Evolutionary conservation across 1,140 invertebrate species (phyloP), one percentile per base, ranked within the genome.

Genomic region (Drosophila pachea): DNA sequence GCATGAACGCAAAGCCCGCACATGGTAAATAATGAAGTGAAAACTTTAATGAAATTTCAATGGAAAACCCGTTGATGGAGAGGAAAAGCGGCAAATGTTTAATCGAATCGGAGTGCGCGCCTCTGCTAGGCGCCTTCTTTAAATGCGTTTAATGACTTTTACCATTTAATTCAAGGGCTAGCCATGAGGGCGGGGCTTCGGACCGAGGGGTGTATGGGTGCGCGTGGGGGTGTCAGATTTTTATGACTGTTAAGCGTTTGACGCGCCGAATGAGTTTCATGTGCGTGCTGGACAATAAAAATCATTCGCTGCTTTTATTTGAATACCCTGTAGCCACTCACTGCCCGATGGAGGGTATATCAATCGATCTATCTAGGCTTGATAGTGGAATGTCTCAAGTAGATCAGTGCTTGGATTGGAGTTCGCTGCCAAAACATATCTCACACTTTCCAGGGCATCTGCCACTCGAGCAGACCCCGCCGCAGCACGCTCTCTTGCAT

Each of bases 171-270:
- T 78, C 55, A 43, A 66, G 71, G 50, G 40, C 43, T 36, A 33
- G 32, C 35, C 14, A 59, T 48, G 32, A 47, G 31, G 32, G 43
- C 11, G 22, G 38, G n/a, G 40, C 7, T 14, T 4, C 35, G 47
- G 38, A 0, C 12, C 2, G 4, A 12, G 40, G 4, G 9, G 29
- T 22, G 22, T 3, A 22, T n/a, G 68, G 33, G 33, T 8, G 12
- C n/a, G 5, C 12, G 40, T 6, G 40, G 31, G 47, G 50, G 49
- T 36, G 43, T 49, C 49, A 40, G 59, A 48, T 75, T 83, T 83
- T 84, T 73, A 83, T 73, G 73, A 59, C 59, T 61, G 48, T 84
- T 83, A 84, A 83, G 76, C 68, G 78, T 73, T 83, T 78, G 72
- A 79, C 68, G 76, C 74, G 67, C 50, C 50, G 14, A 48, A 36